Conservation (phyloP, 2,888 invertebrate genomes). For the Anthrax anthrax region DNA sequence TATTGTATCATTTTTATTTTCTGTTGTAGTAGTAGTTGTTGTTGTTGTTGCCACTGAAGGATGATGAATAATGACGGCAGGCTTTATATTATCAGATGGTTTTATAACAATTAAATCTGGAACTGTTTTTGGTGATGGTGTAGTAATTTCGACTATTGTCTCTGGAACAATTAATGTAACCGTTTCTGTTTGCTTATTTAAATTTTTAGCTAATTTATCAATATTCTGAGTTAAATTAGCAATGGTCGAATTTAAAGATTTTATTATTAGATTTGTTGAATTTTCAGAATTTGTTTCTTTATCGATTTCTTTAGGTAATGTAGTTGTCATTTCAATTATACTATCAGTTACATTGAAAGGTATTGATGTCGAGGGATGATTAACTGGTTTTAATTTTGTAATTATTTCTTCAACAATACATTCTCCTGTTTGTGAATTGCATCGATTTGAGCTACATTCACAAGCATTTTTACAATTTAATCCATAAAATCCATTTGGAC, state of each 20-base stretch:
- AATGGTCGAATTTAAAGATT: slow-evolving; percentile 29
- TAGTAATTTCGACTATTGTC: slow-evolving; percentile 15
- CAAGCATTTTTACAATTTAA: slow-evolving; percentile 29
- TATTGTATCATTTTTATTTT: no score
- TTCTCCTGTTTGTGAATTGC: slow-evolving; percentile 18
- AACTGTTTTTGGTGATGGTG: slow-evolving; percentile 16
- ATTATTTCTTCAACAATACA: slow-evolving; percentile 10
- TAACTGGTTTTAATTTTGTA: background rate
- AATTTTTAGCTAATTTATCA: slow-evolving; percentile 18
- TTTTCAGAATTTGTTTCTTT: background rate
- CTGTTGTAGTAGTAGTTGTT: no score
- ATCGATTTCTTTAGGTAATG: background rate
- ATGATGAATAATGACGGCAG: slow-evolving; percentile 14
- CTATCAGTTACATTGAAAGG: background rate
- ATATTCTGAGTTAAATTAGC: slow-evolving; percentile 29
- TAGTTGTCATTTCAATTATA: background rate
- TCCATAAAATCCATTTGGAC: slow-evolving; percentile 28
- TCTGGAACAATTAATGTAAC: slow-evolving; percentile 12
- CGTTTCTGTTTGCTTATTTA: slow-evolving; percentile 9
- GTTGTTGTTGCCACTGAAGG: slow-evolving; percentile 14
- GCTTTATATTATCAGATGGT: slow-evolving; percentile 15
- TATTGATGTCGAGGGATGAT: background rate
- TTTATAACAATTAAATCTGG: slow-evolving; percentile 31
- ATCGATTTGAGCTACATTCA: slow-evolving; percentile 20
- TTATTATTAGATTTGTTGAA: slow-evolving; percentile 20